Conservation (phyloP, 2,797 vertebrate species). For the Dallia pectoralis region DNA sequence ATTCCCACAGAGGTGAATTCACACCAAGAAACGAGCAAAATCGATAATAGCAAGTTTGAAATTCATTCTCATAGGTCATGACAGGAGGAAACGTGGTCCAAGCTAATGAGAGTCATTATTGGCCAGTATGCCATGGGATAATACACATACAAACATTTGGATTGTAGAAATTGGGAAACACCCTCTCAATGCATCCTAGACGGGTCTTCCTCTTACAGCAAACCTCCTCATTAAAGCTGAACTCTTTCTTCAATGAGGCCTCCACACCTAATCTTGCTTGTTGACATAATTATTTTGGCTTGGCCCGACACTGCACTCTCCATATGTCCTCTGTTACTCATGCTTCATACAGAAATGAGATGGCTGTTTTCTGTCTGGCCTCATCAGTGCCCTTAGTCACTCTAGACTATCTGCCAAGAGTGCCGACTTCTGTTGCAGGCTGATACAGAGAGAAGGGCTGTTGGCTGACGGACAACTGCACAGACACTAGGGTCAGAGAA, state of each 20-base stretch:
- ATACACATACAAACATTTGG: background rate
- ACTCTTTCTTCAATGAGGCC: conserved; percentile 29
- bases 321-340: conserved; percentile 47
- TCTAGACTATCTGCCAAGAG: conserved; percentile 48
- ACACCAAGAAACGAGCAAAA: no score
- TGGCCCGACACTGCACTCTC: conserved; percentile 16
- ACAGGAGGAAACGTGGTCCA: background rate
- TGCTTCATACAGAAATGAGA: conserved; percentile 44
- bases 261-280: conserved; percentile 39
- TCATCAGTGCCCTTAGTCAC: conserved; percentile 53
- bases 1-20: no score
- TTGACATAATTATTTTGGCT: conserved; percentile 50
- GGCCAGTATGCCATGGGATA: background rate
- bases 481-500: conserved; percentile 25
- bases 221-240: conserved; percentile 16
- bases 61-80: background rate
- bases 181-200: background rate
- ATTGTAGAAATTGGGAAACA: background rate
- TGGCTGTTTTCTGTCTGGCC: conserved; percentile 57
- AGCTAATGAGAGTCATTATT: background rate
- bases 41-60: no score
- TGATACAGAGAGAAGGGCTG: conserved; percentile 38
- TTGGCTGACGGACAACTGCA: conserved; percentile 40
- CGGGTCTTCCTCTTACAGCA: background rate
- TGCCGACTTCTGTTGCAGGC: conserved; percentile 34